Base-by-base conservation (phyloP, 1,140 invertebrate species). In the Rhyzopertha dominica region DNA sequence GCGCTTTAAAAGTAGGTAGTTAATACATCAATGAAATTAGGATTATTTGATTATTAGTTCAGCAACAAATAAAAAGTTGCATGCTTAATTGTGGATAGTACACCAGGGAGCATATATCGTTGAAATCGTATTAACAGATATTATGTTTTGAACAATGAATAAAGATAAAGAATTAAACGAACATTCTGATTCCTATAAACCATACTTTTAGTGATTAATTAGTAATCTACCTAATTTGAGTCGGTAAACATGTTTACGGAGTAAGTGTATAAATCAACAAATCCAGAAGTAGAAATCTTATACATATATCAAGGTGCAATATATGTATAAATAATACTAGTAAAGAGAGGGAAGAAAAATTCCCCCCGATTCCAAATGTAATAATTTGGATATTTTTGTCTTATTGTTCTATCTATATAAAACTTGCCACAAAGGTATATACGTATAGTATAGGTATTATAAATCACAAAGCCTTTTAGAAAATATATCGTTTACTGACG, bases 151-250 rank as follows among this genome's bases (percentile, higher is more conserved):
- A n/a, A n/a, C n/a, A n/a, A n/a, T n/a, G n/a, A n/a, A n/a, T n/a
- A n/a, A n/a, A n/a, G n/a, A n/a, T n/a, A n/a, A n/a, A n/a, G n/a
- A n/a, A n/a, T n/a, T n/a, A n/a, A n/a, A n/a, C n/a, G n/a, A n/a
- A n/a, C n/a, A n/a, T n/a, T n/a, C n/a, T n/a, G n/a, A n/a, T 30
- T 13, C 12, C n/a, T 19, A 13, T 16, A 16, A 34, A 12, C 16
- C 8, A 23, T 23, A 14, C 35, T 19, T 8, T 14, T 23, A 23
- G 25, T 26, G 25, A 19, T 37, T 22, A 37, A 19, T 37, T 37
- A 8, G 22, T 37, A 23, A 37, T 22, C 35, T 23, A 13, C 16
- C 14, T 12, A 23, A 23, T 23, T 18, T 18, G 20, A 17, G 31
- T 18, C 10, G 16, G 31, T 19, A 34, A 18, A 18, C 20, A 34